Conservation (phyloP, 2,797 vertebrate genomes). For the Micrastur ruficollis region DNA sequence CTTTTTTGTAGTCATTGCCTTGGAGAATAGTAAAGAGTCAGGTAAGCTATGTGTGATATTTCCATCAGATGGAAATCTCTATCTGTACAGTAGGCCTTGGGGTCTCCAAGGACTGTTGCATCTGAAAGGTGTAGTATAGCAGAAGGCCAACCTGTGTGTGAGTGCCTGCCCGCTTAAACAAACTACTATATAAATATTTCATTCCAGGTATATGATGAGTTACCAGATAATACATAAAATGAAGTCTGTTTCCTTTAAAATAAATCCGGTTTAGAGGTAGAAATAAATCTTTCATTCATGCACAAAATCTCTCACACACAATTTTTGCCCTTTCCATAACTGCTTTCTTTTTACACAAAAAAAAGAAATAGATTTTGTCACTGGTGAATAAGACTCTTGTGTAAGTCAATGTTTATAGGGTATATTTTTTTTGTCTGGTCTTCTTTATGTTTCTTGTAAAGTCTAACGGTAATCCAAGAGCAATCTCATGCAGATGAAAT, state of each 20-base stretch:
- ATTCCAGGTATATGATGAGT: not conserved
- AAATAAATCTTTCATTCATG: not conserved
- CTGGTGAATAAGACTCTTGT: not conserved
- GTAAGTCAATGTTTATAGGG: not conserved
- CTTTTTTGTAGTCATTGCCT: not conserved
- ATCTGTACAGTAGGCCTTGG: not conserved
- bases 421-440: not conserved
- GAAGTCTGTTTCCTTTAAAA: not conserved
- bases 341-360: not conserved
- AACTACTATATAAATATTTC: not conserved
- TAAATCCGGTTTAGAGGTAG: not conserved
- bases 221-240: not conserved
- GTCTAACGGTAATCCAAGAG: not conserved
- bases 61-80: not conserved
- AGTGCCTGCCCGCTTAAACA: not conserved
- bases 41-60: not conserved
- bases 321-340: not conserved
- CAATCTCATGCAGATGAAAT: not conserved
- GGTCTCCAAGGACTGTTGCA: not conserved
- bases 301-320: not conserved
- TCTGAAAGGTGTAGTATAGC: not conserved
- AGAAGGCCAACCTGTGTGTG: not conserved
- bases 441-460: not conserved
- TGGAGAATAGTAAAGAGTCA: not conserved
- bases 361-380: not conserved